A percentile compares a stretch with the other conserved stretches of the same genome.
phyloP scores from a whole-genome alignment of 2,113 vertebrate species.

The Camelus dromedarius region DNA sequence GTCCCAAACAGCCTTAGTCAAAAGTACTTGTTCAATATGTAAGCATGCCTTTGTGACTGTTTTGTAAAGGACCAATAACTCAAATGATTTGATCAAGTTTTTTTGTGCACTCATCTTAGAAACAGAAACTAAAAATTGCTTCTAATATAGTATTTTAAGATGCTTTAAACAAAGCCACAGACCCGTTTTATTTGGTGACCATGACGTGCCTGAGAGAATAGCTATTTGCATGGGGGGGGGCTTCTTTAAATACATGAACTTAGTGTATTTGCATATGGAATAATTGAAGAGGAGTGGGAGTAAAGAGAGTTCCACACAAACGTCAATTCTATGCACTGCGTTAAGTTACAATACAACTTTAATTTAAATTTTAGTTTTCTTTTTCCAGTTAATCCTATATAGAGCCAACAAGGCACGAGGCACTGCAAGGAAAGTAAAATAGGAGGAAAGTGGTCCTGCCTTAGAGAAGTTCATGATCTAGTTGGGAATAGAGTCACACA shows the following conservation, averaged over 20 bases:
- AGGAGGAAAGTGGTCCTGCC: not conserved
- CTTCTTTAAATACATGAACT: not conserved
- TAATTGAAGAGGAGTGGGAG: not conserved
- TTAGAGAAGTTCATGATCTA: not conserved
- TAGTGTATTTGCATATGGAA: not conserved
- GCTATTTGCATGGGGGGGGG: not conserved
- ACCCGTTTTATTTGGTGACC: conserved; percentile 31
- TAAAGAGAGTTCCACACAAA: not conserved
- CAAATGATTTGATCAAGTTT: not conserved
- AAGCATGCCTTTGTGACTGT: not conserved
- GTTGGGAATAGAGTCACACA: not conserved
- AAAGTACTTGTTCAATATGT: conserved; percentile 2
- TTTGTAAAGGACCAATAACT: not conserved
- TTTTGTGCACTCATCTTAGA: not conserved
- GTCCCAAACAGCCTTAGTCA: not conserved
- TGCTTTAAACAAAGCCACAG: conserved; percentile 39
- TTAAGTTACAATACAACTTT: not conserved
- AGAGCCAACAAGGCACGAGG: not conserved
- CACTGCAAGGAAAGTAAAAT: not conserved
- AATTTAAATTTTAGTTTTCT: conserved; percentile 3
- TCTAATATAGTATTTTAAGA: not conserved
- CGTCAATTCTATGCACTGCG: not conserved
- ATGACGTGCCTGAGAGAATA: not conserved
- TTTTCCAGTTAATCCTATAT: not conserved
- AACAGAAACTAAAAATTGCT: conserved; percentile 3